phyloP scores from a whole-genome alignment of 2,113 vertebrate species.

The Lagopus leucura region DNA sequence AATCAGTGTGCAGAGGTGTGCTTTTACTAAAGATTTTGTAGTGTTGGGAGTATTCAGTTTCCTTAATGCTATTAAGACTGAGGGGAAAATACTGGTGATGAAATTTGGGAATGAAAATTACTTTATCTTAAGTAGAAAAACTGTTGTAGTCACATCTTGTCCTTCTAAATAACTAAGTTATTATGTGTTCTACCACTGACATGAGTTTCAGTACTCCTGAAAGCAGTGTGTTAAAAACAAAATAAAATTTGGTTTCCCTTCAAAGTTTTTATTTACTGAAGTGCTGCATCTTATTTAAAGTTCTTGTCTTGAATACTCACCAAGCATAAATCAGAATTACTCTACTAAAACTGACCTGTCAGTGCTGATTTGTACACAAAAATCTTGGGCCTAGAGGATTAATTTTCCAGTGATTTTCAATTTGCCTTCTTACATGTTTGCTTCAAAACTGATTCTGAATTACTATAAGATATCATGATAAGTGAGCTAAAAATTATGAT shows the following conservation, averaged over 20 bases:
- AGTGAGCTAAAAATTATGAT: not conserved
- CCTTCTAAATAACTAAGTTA: not conserved
- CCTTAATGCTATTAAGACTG: not conserved
- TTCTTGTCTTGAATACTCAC: not conserved
- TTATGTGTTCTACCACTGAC: not conserved
- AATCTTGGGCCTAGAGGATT: not conserved
- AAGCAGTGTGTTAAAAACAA: not conserved
- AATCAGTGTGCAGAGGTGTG: not conserved
- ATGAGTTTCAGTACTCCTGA: not conserved
- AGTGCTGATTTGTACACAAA: not conserved
- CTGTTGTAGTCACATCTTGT: accelerated
- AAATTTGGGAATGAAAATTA: not conserved
- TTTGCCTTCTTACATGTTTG: not conserved
- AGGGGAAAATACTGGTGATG: not conserved
- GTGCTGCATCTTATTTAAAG: not conserved
- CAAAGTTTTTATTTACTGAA: not conserved
- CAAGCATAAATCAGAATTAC: not conserved
- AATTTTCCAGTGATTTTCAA: not conserved
- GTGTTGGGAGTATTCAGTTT: not conserved
- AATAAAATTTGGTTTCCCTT: not conserved
- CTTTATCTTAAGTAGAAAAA: not conserved
- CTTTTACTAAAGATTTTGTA: not conserved
- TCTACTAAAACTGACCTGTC: not conserved
- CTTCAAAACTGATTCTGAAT: not conserved
- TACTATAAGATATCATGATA: not conserved